A percentile compares a stretch with the other conserved stretches of the same genome.
phyloP scores from a whole-genome alignment of 2,113 vertebrate genomes.

The Gadus macrocephalus region DNA sequence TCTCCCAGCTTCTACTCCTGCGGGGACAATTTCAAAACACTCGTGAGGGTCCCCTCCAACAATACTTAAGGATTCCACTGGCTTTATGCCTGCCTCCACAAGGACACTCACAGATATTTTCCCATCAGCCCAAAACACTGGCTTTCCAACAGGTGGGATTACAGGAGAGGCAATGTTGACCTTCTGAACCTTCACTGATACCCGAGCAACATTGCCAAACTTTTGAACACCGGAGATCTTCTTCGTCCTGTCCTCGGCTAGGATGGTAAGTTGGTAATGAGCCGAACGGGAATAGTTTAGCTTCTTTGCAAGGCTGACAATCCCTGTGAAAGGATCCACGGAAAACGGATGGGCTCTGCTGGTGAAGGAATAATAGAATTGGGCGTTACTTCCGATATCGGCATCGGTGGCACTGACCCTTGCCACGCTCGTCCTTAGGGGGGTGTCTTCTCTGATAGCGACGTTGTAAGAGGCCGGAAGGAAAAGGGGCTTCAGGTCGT shows the following conservation, averaged over 20 bases:
- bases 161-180: conserved; percentile 65
- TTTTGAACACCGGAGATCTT: conserved; percentile 83
- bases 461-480: conserved; percentile 89
- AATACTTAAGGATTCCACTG: conserved; percentile 75
- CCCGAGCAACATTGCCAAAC: conserved; percentile 82
- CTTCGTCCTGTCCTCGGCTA: conserved; percentile 90
- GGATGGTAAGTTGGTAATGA: conserved; percentile 81
- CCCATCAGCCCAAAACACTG: conserved; percentile 50
- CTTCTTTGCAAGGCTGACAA: conserved; percentile 75
- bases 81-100: conserved; percentile 72
- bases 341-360: conserved; percentile 76
- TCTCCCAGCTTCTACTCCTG: conserved; percentile 70
- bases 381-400: conserved; percentile 84
- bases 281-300: conserved; percentile 78
- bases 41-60: conserved; percentile 81
- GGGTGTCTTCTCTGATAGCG: conserved; percentile 78
- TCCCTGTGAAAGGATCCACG: conserved; percentile 85
- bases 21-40: conserved; percentile 81
- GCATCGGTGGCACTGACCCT: conserved; percentile 89
- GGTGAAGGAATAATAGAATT: conserved; percentile 88
- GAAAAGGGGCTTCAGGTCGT: conserved; percentile 94
- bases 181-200: conserved; percentile 79
- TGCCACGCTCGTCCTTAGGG: conserved; percentile 77
- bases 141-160: conserved; percentile 63
- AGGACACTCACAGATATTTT: conserved; percentile 72